A percentile compares a stretch with the other conserved stretches of the same genome.
These are phyloP conservation scores for Dryococelus australis DNA, from an alignment of 2,888 invertebrate genomes.

Conservation along the genomic window DNA sequence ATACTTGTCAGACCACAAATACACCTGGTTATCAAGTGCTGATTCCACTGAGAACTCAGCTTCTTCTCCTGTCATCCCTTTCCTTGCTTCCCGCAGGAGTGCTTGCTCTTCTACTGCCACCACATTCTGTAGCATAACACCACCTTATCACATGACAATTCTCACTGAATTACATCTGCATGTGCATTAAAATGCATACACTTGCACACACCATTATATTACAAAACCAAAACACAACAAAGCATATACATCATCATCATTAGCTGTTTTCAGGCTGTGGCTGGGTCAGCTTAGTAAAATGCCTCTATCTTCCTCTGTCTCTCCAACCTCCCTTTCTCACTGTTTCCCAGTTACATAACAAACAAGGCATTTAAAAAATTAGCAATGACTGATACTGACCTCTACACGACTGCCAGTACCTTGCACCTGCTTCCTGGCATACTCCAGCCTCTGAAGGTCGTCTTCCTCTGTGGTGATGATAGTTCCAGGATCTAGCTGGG, in stretches of 20 bases:
- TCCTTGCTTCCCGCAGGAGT: constrained; percentile 81
- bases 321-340: too few species aligned
- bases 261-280: too few species aligned
- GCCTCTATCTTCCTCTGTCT: too few species aligned
- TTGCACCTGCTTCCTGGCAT: constrained; percentile 72
- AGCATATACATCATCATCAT: too few species aligned
- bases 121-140: constrained; percentile 56
- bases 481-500: constrained; percentile 77
- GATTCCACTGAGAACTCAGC: constrained; percentile 92
- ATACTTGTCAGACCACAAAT: constrained; percentile 98
- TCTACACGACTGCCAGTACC: constrained; percentile 67
- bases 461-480: constrained; percentile 78
- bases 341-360: too few species aligned
- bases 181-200: neutral
- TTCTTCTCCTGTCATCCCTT: constrained; percentile 87
- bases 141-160: neutral
- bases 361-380: too few species aligned
- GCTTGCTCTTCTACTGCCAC: constrained; percentile 69
- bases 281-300: too few species aligned
- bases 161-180: too few species aligned
- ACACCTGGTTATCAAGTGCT: constrained; percentile 79
- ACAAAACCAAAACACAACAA: too few species aligned
- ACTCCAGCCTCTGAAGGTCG: constrained; percentile 77
- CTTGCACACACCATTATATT: too few species aligned
- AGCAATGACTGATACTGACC: constrained; percentile 43